Evolutionary conservation across 2,113 vertebrate species (phyloP).

Genomic region (Chamaea fasciata): DNA sequence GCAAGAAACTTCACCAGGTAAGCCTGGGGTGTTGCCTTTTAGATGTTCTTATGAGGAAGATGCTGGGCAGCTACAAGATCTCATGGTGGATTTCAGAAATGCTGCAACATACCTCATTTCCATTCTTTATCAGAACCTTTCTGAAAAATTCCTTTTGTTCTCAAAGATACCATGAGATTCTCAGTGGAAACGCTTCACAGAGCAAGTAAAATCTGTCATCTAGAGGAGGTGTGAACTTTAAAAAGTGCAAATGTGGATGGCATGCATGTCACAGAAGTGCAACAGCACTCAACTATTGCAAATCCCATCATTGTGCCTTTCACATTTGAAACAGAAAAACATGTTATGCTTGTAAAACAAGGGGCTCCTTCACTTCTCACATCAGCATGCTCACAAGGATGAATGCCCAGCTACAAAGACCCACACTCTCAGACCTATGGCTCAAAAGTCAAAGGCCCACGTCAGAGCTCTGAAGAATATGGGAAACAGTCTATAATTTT

Average conservation of each 20-base stretch:
- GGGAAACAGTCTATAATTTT: background rate
- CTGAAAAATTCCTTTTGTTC: background rate
- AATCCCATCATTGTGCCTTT: conserved; percentile 12
- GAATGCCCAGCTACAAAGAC: conserved; percentile 32
- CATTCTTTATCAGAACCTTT: background rate
- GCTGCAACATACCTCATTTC: background rate
- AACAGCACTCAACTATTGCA: background rate
- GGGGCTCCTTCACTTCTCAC: conserved; percentile 4
- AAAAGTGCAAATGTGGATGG: background rate
- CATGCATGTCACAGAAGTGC: background rate
- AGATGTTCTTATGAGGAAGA: background rate
- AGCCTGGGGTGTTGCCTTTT: background rate
- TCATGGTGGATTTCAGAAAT: background rate
- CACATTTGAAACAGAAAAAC: background rate
- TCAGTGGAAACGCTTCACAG: background rate
- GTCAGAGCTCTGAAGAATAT: background rate
- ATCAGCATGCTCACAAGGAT: conserved; percentile 16
- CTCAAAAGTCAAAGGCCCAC: background rate
- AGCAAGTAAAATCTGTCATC: background rate
- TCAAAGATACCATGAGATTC: background rate
- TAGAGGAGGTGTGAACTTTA: background rate
- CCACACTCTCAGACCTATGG: background rate
- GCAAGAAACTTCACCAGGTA: background rate
- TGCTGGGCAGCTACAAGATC: background rate
- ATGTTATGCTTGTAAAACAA: background rate